Percentiles rank a stretch among this genome's conserved stretches.
phyloP scores from a whole-genome alignment of 2,113 vertebrate genomes.

The Oreochromis spilurus region DNA sequence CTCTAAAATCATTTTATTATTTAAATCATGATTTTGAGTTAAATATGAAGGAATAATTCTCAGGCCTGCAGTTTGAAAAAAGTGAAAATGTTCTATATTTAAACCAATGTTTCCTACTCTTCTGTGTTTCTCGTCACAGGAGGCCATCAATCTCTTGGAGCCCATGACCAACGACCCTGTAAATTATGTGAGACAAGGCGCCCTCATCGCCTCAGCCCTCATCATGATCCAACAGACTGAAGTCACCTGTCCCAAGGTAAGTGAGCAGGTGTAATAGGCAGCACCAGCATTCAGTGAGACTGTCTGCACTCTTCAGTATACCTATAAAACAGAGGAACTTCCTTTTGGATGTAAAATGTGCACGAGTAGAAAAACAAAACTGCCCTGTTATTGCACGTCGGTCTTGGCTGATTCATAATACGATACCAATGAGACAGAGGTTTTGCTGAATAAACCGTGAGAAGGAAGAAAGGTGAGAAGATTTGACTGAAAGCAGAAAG shows the following conservation, averaged over 20 bases:
- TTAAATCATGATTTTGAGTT: not conserved
- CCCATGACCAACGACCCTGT: conserved; percentile 99
- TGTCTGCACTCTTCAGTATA: not conserved
- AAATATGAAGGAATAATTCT: not conserved
- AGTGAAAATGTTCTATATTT: not conserved
- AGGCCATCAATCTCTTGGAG: conserved; percentile 96
- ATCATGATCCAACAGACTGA: conserved; percentile 99
- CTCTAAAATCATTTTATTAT: not conserved
- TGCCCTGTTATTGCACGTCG: not conserved
- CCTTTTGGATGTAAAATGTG: not conserved
- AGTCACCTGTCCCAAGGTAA: conserved; percentile 95
- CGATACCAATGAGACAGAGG: not conserved
- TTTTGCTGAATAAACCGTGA: not conserved
- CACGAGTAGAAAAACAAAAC: not conserved
- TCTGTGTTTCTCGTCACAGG: conserved; percentile 68
- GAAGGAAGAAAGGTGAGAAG: not conserved
- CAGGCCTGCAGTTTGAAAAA: not conserved
- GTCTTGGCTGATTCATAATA: not conserved
- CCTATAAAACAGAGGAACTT: not conserved
- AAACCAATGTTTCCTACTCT: not conserved
- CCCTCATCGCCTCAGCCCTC: conserved; percentile 93
- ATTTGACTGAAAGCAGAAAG: not conserved
- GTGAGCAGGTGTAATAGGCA: not conserved
- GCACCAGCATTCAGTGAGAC: not conserved
- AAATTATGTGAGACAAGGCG: conserved; percentile 96